Evolutionary conservation across 1,140 invertebrate species (phyloP).

Genomic region (Aphelenchoides fujianensis): DNA sequence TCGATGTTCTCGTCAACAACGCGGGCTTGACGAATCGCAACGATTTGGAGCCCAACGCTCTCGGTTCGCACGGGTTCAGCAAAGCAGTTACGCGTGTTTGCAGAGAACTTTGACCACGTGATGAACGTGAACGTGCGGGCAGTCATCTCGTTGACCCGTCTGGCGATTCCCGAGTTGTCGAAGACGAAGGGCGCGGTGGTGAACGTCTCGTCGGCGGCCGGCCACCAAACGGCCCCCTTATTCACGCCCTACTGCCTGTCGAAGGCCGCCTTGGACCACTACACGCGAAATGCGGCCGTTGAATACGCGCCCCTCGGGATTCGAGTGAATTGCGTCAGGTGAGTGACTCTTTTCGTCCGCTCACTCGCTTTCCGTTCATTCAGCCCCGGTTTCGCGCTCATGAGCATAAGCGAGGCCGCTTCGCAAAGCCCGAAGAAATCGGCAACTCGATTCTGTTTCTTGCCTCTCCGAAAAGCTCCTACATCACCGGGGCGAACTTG

Average conservation of each 20-base stretch:
- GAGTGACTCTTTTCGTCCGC: too few relatives aligned
- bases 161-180: constrained; percentile 78
- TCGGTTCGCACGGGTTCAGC: background rate
- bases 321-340: background rate
- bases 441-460: too few relatives aligned
- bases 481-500: too few relatives aligned
- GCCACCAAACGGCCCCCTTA: constrained; percentile 69
- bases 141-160: constrained; percentile 77
- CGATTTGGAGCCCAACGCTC: background rate
- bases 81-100: background rate
- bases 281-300: background rate
- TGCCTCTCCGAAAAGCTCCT: too few relatives aligned
- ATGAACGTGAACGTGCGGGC: constrained; percentile 81
- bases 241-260: background rate
- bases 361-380: too few relatives aligned
- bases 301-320: background rate
- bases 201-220: constrained; percentile 84
- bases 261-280: background rate
- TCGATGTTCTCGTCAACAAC: constrained; percentile 50
- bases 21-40: constrained; percentile 24
- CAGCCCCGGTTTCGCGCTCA: background rate
- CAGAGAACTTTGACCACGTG: constrained; percentile 75
- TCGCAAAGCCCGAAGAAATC: too few relatives aligned
- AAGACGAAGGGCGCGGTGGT: constrained; percentile 80
- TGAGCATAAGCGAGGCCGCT: too few relatives aligned